phyloP scores from a whole-genome alignment of 1,140 invertebrate species.

The Drosophila nasuta region DNA sequence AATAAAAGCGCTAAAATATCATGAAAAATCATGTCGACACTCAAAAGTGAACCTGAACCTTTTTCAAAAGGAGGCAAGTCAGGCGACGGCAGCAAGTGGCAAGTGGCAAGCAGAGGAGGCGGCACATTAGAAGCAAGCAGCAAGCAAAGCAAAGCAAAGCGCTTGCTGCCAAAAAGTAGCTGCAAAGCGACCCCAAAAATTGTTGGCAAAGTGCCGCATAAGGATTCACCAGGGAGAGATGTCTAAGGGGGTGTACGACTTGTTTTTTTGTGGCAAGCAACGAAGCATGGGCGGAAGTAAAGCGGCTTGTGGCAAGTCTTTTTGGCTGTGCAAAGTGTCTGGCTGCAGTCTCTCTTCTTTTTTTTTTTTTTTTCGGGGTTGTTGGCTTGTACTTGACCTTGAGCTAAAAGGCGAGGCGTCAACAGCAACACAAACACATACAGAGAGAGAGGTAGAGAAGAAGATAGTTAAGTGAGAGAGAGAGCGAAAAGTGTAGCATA shows the following conservation, averaged over 20 bases:
- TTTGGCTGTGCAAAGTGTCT: conserved; percentile 56
- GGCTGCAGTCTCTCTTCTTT: conserved; percentile 43
- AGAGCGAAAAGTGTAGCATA: conserved; percentile 22
- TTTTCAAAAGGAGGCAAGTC: conserved; percentile 42
- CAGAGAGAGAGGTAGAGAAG: not conserved
- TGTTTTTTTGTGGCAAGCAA: conserved; percentile 1
- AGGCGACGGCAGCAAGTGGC: conserved; percentile 20
- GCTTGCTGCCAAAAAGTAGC: conserved; percentile 26
- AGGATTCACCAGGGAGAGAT: conserved; percentile 35
- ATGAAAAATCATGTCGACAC: conserved; percentile 77
- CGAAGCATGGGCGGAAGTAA: conserved; percentile 21
- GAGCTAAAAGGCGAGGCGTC: conserved; percentile 52
- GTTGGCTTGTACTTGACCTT: conserved; percentile 80
- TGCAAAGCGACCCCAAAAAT: conserved; percentile 59
- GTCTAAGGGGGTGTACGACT: not conserved
- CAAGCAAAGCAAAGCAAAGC: conserved; percentile 58
- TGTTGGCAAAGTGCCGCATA: conserved; percentile 64
- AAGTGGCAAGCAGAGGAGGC: conserved; percentile 27
- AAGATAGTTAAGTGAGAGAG: not conserved
- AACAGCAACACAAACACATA: conserved; percentile 40
- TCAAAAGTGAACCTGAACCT: conserved; percentile 74
- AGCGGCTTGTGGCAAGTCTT: conserved; percentile 55
- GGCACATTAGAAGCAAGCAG: conserved; percentile 67
- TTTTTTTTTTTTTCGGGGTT: conserved; percentile 40
- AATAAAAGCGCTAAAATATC: conserved; percentile 80